Evolutionary conservation across 1,140 invertebrate species (phyloP).

Genomic region (Chironomus striatipennis): DNA sequence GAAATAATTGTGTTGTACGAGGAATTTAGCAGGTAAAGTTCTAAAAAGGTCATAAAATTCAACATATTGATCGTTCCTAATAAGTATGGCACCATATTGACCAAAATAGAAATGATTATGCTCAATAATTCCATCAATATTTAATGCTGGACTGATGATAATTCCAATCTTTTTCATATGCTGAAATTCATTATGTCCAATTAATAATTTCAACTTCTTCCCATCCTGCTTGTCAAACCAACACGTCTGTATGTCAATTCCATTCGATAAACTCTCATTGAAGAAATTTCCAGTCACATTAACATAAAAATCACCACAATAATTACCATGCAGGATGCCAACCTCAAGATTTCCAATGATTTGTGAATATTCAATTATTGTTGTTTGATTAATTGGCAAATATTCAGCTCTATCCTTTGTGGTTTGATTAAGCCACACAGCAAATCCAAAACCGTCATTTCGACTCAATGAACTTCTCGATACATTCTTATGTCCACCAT

Average conservation of each 20-base stretch:
- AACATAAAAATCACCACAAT: slow-evolving; percentile 61
- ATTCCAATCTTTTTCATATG: slow-evolving; percentile 67
- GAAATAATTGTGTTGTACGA: slow-evolving; percentile 85
- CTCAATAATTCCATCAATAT: slow-evolving; percentile 68
- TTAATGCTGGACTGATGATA: slow-evolving; percentile 74
- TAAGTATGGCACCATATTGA: slow-evolving; percentile 70
- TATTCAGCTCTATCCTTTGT: slow-evolving; percentile 62
- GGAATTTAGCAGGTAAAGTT: slow-evolving; percentile 57
- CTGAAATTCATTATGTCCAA: slow-evolving; percentile 78
- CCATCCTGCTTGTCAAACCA: slow-evolving; percentile 51
- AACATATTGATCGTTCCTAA: slow-evolving; percentile 70
- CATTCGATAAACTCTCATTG: slow-evolving; percentile 62
- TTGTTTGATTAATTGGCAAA: slow-evolving; percentile 70
- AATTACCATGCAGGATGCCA: slow-evolving; percentile 75
- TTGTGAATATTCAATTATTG: slow-evolving; percentile 76
- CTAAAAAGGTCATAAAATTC: slow-evolving; percentile 60
- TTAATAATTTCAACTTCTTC: slow-evolving; percentile 56
- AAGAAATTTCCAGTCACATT: slow-evolving; percentile 84
- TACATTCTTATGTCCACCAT: slow-evolving; percentile 82
- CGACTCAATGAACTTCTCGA: slow-evolving; percentile 69
- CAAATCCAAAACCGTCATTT: slow-evolving; percentile 76
- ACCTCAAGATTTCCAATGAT: slow-evolving; percentile 74
- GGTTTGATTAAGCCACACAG: slow-evolving; percentile 82
- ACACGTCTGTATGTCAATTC: slow-evolving; percentile 69
- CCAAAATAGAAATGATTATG: slow-evolving; percentile 83